phyloP scores from a whole-genome alignment of 2,113 vertebrate species.

The Lepus timidus region DNA sequence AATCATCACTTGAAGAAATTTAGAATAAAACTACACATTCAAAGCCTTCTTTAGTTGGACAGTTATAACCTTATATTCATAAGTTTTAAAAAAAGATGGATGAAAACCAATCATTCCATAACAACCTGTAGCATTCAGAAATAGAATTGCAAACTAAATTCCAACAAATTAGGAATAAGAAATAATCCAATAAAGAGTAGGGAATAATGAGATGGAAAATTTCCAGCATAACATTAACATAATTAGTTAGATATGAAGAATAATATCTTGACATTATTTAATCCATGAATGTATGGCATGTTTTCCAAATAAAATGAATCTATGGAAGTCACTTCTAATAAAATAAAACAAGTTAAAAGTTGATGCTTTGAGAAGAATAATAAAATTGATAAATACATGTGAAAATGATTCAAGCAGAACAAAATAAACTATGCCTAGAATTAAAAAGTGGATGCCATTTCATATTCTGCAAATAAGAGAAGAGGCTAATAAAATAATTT shows the following conservation, averaged over 20 bases:
- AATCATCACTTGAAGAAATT: not conserved
- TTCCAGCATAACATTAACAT: not conserved
- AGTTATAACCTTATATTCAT: not conserved
- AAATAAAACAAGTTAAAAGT: not conserved
- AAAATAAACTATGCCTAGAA: not conserved
- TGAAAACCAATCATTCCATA: not conserved
- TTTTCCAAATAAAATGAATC: not conserved
- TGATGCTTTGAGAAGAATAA: too few relatives aligned
- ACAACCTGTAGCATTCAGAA: not conserved
- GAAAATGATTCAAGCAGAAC: not conserved
- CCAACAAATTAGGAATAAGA: not conserved
- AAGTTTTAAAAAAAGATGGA: not conserved
- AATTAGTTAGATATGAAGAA: not conserved
- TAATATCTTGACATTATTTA: not conserved
- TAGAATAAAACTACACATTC: not conserved
- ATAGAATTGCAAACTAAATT: not conserved
- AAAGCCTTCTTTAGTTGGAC: not conserved
- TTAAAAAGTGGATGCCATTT: not conserved
- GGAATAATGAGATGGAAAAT: not conserved
- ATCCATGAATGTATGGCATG: not conserved
- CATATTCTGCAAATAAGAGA: not conserved
- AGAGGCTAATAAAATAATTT: not conserved
- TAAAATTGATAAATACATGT: too few relatives aligned
- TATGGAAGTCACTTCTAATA: not conserved
- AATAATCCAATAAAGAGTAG: not conserved